Evolutionary conservation across 92 coral and sea anemone genomes (phyloP).

Genomic region (Hydrozoanthus gracilis): DNA sequence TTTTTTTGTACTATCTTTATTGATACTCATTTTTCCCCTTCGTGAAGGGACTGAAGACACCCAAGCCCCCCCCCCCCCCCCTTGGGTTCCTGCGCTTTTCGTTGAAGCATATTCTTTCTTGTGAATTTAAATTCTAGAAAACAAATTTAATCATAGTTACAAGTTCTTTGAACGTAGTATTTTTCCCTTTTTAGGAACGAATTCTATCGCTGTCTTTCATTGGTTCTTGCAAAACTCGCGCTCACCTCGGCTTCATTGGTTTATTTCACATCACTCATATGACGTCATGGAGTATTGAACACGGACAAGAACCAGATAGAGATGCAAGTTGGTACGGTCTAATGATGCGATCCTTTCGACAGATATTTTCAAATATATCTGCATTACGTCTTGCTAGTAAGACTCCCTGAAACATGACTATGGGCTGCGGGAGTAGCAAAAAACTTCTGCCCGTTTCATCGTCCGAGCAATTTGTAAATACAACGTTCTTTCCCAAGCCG

Average conservation of each 20-base stretch:
- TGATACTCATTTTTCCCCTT: no score
- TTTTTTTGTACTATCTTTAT: no score
- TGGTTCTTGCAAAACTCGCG: constrained; percentile 12
- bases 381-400: constrained; percentile 32
- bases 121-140: neutral
- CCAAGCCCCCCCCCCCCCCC: no score
- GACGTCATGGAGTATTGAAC: constrained; percentile 8
- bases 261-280: neutral
- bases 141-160: neutral
- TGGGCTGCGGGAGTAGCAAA: constrained; percentile 87
- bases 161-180: neutral
- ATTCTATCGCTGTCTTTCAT: neutral
- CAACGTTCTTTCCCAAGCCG: constrained; percentile 63
- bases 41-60: no score
- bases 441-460: constrained; percentile 64
- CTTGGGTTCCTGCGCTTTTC: no score
- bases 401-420: constrained; percentile 51
- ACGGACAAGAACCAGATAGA: neutral
- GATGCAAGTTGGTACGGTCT: neutral
- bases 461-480: constrained; percentile 51
- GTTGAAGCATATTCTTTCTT: neutral
- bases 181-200: neutral
- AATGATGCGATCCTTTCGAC: neutral
- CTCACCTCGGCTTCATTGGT: neutral
- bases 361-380: neutral